Conservation (phyloP, 2,797 vertebrate species). For the Alcedo quadribrachys region DNA sequence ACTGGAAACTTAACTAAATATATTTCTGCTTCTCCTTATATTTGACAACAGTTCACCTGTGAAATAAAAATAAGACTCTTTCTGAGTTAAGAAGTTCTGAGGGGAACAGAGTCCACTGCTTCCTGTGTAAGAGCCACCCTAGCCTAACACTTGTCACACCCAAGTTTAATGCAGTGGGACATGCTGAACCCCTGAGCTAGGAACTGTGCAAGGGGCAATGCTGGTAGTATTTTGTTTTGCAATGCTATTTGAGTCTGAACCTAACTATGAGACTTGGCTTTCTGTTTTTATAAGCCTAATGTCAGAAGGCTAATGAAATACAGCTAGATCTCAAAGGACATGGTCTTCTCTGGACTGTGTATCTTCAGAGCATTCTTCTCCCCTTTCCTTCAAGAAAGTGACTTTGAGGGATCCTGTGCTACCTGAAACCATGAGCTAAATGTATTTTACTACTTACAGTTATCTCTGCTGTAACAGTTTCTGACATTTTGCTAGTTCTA, state of each 20-base stretch:
- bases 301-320: neutral
- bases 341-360: neutral
- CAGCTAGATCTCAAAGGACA: neutral
- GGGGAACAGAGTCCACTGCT: neutral
- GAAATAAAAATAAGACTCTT: neutral
- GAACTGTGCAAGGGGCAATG: neutral
- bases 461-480: neutral
- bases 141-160: neutral
- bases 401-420: neutral
- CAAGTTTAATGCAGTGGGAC: neutral
- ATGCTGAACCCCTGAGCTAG: neutral
- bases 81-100: neutral
- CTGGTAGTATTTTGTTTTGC: neutral
- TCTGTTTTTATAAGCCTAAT: neutral
- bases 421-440: neutral
- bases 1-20: neutral
- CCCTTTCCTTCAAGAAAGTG: neutral
- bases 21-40: neutral
- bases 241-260: neutral
- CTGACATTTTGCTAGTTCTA: neutral
- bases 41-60: neutral
- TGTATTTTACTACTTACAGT: neutral
- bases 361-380: neutral
- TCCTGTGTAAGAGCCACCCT: neutral
- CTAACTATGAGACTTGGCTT: neutral